These are phyloP conservation scores for Ascidia mentula DNA, from an alignment of 23 tunicate genomes.

Conservation along the genomic window DNA sequence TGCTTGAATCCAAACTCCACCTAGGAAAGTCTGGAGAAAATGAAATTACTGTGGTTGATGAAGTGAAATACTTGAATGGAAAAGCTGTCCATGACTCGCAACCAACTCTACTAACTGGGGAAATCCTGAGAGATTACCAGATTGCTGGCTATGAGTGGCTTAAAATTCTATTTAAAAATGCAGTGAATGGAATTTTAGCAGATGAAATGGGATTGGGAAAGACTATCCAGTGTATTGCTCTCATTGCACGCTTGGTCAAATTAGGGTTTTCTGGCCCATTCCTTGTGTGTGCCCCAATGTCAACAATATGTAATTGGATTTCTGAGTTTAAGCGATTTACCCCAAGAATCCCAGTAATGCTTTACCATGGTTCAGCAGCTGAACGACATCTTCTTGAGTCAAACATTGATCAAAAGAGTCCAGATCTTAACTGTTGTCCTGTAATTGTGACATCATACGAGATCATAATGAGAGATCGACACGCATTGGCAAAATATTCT, in stretches of 20 bases:
- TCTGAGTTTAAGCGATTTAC: conserved; percentile 74
- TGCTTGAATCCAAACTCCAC: conserved; percentile 33
- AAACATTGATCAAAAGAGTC: conserved; percentile 3
- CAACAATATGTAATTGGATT: conserved; percentile 82
- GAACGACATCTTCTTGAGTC: conserved; percentile 46
- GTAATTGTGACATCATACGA: conserved; percentile 86
- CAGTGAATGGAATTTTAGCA: conserved; percentile 86
- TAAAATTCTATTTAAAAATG: conserved; percentile 75
- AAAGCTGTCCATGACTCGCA: conserved; percentile 33
- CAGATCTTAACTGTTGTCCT: conserved; percentile 35
- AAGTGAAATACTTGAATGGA: conserved; percentile 46
- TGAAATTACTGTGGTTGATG: conserved; percentile 38
- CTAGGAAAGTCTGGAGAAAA: conserved; percentile 6
- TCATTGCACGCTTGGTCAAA: conserved; percentile 60
- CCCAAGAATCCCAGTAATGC: conserved; percentile 59
- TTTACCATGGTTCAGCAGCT: conserved; percentile 74
- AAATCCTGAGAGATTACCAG: conserved; percentile 70
- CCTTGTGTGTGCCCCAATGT: conserved; percentile 90
- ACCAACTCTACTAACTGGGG: conserved; percentile 75
- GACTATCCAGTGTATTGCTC: conserved; percentile 88
- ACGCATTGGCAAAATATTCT: conserved; percentile 25
- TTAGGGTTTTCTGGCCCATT: conserved; percentile 72
- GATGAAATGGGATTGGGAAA: conserved; percentile 98
- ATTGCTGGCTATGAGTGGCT: conserved; percentile 81
- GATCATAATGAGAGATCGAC: conserved; percentile 67